Percentiles rank a stretch among this genome's conserved stretches.
phyloP scores from a whole-genome alignment of 1,140 invertebrate species.

The Prorops nasuta region DNA sequence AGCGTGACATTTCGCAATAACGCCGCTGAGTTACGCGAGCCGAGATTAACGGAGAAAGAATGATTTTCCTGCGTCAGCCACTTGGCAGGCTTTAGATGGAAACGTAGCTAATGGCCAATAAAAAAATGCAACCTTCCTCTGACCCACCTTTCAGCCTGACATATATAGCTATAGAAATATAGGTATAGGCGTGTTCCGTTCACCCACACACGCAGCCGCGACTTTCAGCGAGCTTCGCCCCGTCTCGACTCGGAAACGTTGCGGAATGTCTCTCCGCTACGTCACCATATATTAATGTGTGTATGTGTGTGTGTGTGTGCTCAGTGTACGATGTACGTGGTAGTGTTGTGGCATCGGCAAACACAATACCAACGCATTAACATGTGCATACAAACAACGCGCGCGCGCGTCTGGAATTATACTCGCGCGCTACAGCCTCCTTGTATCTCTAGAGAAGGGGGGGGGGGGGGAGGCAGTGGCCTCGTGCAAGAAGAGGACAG shows the following conservation, averaged over 20 bases:
- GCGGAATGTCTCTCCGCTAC: constrained; percentile 10
- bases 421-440: constrained; percentile 27
- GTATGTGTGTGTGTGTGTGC: too few species aligned
- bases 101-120: not conserved
- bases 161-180: too few species aligned
- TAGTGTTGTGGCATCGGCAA: constrained; percentile 31
- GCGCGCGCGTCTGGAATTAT: constrained; percentile 35
- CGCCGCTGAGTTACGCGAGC: too few species aligned
- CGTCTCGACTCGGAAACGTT: constrained; percentile 5
- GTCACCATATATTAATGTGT: too few species aligned
- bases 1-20: too few species aligned
- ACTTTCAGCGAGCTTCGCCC: not conserved
- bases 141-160: constrained; percentile 4
- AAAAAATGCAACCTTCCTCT: not conserved
- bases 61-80: too few species aligned
- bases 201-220: not conserved
- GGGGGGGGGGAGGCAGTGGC: constrained; percentile 5
- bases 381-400: constrained; percentile 43
- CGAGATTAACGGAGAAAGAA: too few species aligned
- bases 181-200: not conserved
- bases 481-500: constrained; percentile 8
- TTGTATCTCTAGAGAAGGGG: not conserved
- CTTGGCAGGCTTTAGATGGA: too few species aligned
- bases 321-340: not conserved
- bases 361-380: constrained; percentile 39